Evolutionary conservation across 2,113 vertebrate genomes (phyloP), one percentile per base, ranked within the genome.

Genomic region (Triplophysa dalaica): DNA sequence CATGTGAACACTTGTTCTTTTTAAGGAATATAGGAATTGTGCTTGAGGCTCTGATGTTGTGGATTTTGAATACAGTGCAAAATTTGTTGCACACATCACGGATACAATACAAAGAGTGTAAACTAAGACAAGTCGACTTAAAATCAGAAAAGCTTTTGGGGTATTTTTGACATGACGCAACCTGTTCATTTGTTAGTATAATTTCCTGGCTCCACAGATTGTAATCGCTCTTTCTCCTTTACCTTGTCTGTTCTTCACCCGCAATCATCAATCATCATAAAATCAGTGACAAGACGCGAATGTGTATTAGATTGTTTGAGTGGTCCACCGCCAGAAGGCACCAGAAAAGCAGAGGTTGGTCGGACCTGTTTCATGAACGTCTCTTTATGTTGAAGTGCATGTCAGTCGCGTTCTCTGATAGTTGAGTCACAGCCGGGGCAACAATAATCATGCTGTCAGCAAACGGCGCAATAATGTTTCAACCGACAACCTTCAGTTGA

Each of bases 401-500:
- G 74, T 73, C 70, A 73, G 9, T 60, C 70, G 56, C 33, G n/a
- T 22, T 73, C 38, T 58, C 19, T 1, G 29, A 73, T 12, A 66
- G 26, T 54, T 70, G 69, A 56, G 69, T 70, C 82, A 50, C 80
- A 84, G 58, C 65, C 64, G 75, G 3, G 43, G 74, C 68, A 22
- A 26, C 16, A 9, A 45, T 70, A 75, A 80, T 83, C 80, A 60
- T 8, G 70, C 12, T 74, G 68, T 85, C 85, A 73, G 60, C 52
- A 60, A 58, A 58, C 3, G 2, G 4, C 4, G 48, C 81, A 85
- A 81, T 85, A 82, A 83, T 50, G 50, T 79, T 41, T 21, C 74
- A 29, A 54, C 67, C 80, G 84, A 84, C 84, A 86, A 61, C 81
- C 48, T 81, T 2, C 33, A 60, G 77, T 69, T 79, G 43, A 83